Evolutionary conservation across 2,113 vertebrate genomes (phyloP).

Genomic region (Callopanchax toddi): DNA sequence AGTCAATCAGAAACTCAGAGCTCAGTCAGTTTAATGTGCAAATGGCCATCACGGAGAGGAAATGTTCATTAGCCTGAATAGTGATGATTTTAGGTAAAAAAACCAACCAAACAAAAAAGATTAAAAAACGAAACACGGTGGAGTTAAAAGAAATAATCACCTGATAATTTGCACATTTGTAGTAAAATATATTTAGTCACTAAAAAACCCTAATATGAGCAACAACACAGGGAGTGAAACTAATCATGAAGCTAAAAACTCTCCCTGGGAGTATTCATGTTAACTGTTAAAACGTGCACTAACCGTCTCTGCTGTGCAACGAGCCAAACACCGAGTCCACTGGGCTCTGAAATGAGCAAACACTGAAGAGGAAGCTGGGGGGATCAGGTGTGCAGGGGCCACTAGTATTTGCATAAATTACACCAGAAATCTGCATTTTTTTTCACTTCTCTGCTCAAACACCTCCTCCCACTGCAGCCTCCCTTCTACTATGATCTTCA

Average conservation of each 20-base stretch:
- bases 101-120: too few relatives aligned
- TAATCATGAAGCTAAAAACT: conserved; percentile 25
- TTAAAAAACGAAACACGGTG: background rate
- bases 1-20: conserved; percentile 2
- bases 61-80: background rate
- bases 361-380: conserved; percentile 9
- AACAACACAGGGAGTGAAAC: background rate
- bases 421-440: conserved; percentile 18
- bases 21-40: background rate
- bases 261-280: conserved; percentile 19
- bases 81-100: too few relatives aligned
- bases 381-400: conserved; percentile 37
- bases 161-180: background rate
- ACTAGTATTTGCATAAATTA: conserved; percentile 51
- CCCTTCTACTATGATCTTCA: conserved; percentile 18
- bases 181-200: background rate
- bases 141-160: background rate
- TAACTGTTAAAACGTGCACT: conserved; percentile 21
- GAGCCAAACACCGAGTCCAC: conserved; percentile 13
- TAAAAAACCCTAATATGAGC: background rate
- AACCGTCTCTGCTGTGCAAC: conserved; percentile 24
- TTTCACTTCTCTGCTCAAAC: background rate
- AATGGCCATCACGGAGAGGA: background rate
- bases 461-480: conserved; percentile 25
- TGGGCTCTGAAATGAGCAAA: conserved; percentile 50